Conservation (phyloP, 2,797 vertebrate species). For the Scarus forsteni region DNA sequence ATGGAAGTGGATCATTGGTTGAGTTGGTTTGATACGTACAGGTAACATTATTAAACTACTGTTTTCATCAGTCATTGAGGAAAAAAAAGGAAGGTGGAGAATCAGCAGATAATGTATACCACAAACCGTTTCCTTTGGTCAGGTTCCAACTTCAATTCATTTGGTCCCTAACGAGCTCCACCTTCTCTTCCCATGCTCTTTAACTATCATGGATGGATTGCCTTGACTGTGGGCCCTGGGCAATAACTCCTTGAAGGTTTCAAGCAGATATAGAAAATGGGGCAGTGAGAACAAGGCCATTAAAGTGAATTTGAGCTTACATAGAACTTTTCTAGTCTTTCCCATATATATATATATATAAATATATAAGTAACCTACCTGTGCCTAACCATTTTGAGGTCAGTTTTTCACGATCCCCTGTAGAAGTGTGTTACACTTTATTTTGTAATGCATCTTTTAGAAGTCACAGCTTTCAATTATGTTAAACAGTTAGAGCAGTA, state of each 20-base stretch:
- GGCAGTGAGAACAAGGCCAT: no score
- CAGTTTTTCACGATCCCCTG: not conserved
- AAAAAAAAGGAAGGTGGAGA: not conserved
- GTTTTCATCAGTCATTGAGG: constrained; percentile 33
- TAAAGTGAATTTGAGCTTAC: no score
- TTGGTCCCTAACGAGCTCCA: constrained; percentile 7
- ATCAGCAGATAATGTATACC: constrained; percentile 20
- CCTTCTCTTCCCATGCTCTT: not conserved
- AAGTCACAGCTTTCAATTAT: not conserved
- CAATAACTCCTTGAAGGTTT: not conserved
- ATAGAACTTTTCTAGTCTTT: no score
- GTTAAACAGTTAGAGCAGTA: constrained; percentile 14
- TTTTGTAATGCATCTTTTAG: not conserved
- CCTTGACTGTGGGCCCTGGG: not conserved
- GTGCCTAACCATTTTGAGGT: not conserved
- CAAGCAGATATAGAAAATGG: not conserved
- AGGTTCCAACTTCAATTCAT: constrained; percentile 25
- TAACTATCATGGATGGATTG: not conserved
- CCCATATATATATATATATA: no score
- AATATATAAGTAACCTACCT: no score
- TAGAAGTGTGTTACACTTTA: not conserved
- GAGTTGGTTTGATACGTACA: constrained; percentile 2
- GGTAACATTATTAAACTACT: constrained; percentile 25
- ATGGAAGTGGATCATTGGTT: constrained; percentile 2
- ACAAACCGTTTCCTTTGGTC: constrained; percentile 19